phyloP scores from a whole-genome alignment of 1,140 invertebrate species.

The Drosophila ohnishii region DNA sequence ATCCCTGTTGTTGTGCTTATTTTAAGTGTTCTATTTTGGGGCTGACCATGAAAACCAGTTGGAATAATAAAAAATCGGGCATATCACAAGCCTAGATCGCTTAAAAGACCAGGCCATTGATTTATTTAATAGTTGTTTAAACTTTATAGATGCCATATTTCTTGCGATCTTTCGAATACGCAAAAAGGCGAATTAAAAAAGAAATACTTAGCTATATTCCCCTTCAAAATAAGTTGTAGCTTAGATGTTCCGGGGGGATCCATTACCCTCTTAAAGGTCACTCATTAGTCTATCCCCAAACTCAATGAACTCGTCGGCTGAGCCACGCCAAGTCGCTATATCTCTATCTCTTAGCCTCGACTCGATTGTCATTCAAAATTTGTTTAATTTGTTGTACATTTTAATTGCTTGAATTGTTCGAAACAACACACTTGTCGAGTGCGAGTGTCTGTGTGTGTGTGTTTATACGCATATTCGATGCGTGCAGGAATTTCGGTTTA shows the following conservation, averaged over 20 bases:
- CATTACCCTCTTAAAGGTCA: conserved; percentile 27
- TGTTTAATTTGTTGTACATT: conserved; percentile 73
- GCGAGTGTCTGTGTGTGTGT: conserved; percentile 27
- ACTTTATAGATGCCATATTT: conserved; percentile 22
- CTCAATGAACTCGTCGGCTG: conserved; percentile 6
- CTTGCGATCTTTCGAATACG: too few relatives aligned
- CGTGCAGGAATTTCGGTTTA: conserved; percentile 71
- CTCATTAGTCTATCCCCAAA: conserved; percentile 24
- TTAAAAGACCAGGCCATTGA: conserved; percentile 3
- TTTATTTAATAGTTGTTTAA: conserved; percentile 20
- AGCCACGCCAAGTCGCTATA: conserved; percentile 22
- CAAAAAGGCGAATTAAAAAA: too few relatives aligned
- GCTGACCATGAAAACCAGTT: conserved; percentile 18
- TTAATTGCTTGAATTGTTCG: conserved; percentile 66
- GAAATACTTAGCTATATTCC: background rate
- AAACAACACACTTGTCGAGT: conserved; percentile 25
- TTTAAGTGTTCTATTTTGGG: conserved; percentile 10
- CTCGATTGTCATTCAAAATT: conserved; percentile 71
- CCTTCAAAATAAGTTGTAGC: background rate
- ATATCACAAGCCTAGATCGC: conserved; percentile 10
- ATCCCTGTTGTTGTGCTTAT: background rate
- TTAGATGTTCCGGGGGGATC: background rate
- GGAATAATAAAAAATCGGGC: background rate
- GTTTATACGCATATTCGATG: conserved; percentile 32
- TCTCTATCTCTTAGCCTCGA: conserved; percentile 39